These are phyloP conservation scores for Bombyx mori DNA, from an alignment of 1,140 invertebrate species.

Conservation along the genomic window DNA sequence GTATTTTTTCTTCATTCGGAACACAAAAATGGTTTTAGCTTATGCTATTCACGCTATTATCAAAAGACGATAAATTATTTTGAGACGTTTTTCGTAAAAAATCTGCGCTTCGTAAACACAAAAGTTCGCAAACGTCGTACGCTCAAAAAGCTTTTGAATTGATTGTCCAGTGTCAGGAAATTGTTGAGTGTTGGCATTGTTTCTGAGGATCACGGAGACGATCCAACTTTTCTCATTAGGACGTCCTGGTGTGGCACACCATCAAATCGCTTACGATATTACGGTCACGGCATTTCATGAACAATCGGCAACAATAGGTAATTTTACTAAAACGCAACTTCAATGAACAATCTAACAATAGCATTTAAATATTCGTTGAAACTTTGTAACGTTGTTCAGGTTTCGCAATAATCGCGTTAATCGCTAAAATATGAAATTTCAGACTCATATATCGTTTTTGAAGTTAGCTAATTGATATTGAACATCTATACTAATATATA, in stretches of 20 bases:
- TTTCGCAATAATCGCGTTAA: too few species aligned
- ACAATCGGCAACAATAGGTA: constrained; percentile 27
- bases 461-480: too few species aligned
- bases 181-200: constrained; percentile 41
- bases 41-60: constrained; percentile 10
- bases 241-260: constrained; percentile 34
- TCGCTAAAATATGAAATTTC: too few species aligned
- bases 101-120: constrained; percentile 14
- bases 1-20: too few species aligned
- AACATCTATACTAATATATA: too few species aligned
- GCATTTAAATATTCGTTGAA: too few species aligned
- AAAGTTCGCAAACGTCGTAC: constrained; percentile 14
- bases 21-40: too few species aligned
- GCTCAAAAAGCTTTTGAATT: constrained; percentile 41
- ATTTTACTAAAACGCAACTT: too few species aligned
- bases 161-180: constrained; percentile 46
- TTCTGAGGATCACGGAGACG: constrained; percentile 40
- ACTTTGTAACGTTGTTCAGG: too few species aligned
- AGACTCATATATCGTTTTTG: neutral
- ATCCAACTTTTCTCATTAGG: constrained; percentile 61
- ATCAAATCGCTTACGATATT: constrained; percentile 42
- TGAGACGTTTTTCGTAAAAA: constrained; percentile 17
- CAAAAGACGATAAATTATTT: constrained; percentile 22
- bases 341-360: too few species aligned
- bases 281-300: constrained; percentile 20